These are phyloP conservation scores for Stenoptilia bipunctidactyla DNA, from an alignment of 2,888 invertebrate genomes.

Conservation along the genomic window DNA sequence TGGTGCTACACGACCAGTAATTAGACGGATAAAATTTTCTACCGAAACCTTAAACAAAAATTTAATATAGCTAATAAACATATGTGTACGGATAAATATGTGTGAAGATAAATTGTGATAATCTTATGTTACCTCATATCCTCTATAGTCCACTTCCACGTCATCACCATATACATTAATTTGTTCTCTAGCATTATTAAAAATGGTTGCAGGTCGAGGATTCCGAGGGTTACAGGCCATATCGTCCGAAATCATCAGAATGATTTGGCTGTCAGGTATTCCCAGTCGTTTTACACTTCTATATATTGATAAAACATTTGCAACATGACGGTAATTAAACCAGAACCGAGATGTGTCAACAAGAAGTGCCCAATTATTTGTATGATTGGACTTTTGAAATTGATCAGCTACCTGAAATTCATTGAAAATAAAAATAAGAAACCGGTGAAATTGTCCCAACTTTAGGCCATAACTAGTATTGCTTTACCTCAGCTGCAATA, in stretches of 20 bases:
- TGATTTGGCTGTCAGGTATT: slow-evolving; percentile 99
- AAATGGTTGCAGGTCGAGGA: slow-evolving; percentile 97
- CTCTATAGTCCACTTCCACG: slow-evolving; percentile 98
- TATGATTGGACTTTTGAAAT: slow-evolving; percentile 80
- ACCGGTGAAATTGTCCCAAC: not conserved
- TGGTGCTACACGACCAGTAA: slow-evolving; percentile 93
- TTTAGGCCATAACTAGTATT: too few relatives aligned
- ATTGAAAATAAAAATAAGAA: slow-evolving; percentile 6
- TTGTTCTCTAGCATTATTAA: slow-evolving; percentile 97
- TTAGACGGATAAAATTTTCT: slow-evolving; percentile 95
- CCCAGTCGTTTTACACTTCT: slow-evolving; percentile 97
- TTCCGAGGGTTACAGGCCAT: slow-evolving; percentile 99
- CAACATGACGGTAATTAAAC: slow-evolving; percentile 99
- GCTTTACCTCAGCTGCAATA: too few relatives aligned
- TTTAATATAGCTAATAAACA: not conserved
- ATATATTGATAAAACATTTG: slow-evolving; percentile 98
- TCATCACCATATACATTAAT: slow-evolving; percentile 99
- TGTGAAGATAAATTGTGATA: not conserved
- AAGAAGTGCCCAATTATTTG: slow-evolving; percentile 99
- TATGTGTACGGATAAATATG: not conserved
- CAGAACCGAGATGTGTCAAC: slow-evolving; percentile 99
- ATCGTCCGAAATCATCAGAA: slow-evolving; percentile 99
- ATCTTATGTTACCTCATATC: slow-evolving; percentile 77
- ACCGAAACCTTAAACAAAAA: slow-evolving; percentile 86
- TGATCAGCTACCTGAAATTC: slow-evolving; percentile 56